Evolutionary conservation across 1,140 invertebrate species (phyloP), one percentile per base, ranked within the genome.

Genomic region (Nephila pilipes): DNA sequence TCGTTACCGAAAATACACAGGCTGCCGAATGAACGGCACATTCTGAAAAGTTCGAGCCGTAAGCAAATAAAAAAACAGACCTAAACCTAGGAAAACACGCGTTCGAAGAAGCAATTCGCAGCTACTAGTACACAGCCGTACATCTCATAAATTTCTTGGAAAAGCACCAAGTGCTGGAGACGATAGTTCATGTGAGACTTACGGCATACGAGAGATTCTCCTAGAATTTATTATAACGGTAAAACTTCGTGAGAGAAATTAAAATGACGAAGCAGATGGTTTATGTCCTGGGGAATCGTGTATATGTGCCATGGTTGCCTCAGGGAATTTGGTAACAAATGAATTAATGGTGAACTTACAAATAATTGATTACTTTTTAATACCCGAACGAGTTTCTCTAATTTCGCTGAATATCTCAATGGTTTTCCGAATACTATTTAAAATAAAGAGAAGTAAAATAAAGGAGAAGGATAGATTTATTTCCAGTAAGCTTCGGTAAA

Each of bases 61-160:
- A 81, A 81, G 36, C 80, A 81, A 81, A 46, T 54, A 81, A 54
- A 46, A 81, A 80, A 80, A 55, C 80, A 81, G 36, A 54, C 36
- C 65, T 20, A 18, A 81, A 81, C 22, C 80, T 81, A 54, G 36
- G 36, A 81, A 55, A 81, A 81, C 80, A 81, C 46, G 80, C 80
- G 46, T 75, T 81, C 22, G n/a, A n/a, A 81, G 80, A 81, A 55
- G 80, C 80, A 81, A 46, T 81, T 81, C 46, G 25, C 80, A 55
- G 80, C 80, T 81, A 81, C 80, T 81, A 81, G 80, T 81, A 81
- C 80, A 81, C 80, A 81, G 80, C 20, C 36, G 36, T 81, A 81
- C 83, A 57, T 88, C 85, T 25, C 85, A 63, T 88, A 88, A 63
- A 88, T 88, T 88, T 88, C 85, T 88, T 88, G 85, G 85, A 88